Percentiles rank a stretch among this genome's conserved stretches.
Evolutionary conservation across 2,113 vertebrate genomes (phyloP).

Genomic region (Trematomus loennbergii): DNA sequence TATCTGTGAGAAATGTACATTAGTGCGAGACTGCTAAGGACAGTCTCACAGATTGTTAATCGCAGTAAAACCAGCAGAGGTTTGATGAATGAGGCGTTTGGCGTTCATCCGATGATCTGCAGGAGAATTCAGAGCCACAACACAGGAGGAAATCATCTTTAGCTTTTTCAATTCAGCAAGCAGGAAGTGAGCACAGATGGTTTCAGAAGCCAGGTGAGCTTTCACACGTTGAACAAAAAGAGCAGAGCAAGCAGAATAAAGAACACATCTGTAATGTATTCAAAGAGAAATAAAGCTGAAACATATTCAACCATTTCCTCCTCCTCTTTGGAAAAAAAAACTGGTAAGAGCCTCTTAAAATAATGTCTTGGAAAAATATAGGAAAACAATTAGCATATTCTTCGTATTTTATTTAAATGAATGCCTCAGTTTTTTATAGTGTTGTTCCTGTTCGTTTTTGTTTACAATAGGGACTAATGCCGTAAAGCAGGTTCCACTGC

Average conservation of each 20-base stretch:
- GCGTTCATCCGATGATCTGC: conserved; percentile 27
- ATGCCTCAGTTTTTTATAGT: no score
- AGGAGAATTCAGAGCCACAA: neutral
- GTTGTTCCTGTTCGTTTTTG: no score
- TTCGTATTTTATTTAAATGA: no score
- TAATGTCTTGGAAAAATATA: no score
- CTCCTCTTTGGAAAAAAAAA: neutral
- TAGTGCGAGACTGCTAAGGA: no score
- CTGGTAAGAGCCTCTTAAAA: no score
- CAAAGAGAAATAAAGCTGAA: neutral
- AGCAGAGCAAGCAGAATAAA: conserved; percentile 3
- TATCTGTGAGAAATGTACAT: no score
- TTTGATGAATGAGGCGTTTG: conserved; percentile 20
- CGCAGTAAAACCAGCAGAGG: neutral
- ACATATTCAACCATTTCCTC: neutral
- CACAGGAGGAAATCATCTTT: conserved; percentile 3
- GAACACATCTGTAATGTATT: neutral
- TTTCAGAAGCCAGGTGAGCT: conserved; percentile 4
- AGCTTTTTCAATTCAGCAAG: neutral
- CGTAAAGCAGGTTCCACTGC: no score
- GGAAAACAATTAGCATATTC: no score
- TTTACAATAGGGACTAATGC: no score
- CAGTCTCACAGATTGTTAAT: neutral
- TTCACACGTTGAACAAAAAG: neutral
- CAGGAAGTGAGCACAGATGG: neutral